Conservation (phyloP, 2,888 invertebrate genomes). For the Dolichopus griseipennis region DNA sequence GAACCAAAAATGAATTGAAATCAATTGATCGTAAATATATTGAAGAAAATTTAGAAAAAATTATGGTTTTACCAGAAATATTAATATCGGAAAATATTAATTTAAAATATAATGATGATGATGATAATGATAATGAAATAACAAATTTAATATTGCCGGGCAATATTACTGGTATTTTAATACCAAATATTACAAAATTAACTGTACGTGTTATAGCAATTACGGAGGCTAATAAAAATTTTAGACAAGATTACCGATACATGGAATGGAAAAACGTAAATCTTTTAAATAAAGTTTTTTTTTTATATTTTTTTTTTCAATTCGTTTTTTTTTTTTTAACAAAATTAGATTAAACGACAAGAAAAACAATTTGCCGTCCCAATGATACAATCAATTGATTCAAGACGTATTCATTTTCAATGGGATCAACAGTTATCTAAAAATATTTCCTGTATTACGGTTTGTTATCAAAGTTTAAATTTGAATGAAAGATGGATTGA, state of each 20-base stretch:
- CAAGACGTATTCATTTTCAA: conserved; percentile 35
- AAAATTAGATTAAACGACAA: conserved; percentile 15
- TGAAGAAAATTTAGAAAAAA: conserved; percentile 21
- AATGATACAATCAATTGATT: conserved; percentile 27
- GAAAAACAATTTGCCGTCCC: neutral
- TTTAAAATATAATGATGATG: conserved; percentile 18
- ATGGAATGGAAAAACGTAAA: conserved; percentile 43
- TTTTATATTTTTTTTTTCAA: neutral
- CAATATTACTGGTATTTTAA: conserved; percentile 38
- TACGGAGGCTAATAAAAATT: conserved; percentile 36
- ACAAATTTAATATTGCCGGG: conserved; percentile 36
- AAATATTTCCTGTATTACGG: conserved; percentile 19
- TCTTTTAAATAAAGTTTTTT: conserved; percentile 21
- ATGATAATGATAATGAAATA: conserved; percentile 33
- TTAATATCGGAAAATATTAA: neutral
- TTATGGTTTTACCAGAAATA: conserved; percentile 15
- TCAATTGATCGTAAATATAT: conserved; percentile 20
- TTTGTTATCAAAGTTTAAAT: conserved; percentile 20
- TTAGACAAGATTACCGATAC: conserved; percentile 39
- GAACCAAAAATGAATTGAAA: conserved; percentile 20
- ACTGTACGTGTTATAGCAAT: conserved; percentile 38
- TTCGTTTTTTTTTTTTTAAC: neutral
- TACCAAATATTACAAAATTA: conserved; percentile 34
- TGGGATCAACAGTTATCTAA: conserved; percentile 19
- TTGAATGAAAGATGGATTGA: conserved; percentile 1